Conservation (phyloP, 2,113 vertebrate genomes). For the Catagonus wagneri region DNA sequence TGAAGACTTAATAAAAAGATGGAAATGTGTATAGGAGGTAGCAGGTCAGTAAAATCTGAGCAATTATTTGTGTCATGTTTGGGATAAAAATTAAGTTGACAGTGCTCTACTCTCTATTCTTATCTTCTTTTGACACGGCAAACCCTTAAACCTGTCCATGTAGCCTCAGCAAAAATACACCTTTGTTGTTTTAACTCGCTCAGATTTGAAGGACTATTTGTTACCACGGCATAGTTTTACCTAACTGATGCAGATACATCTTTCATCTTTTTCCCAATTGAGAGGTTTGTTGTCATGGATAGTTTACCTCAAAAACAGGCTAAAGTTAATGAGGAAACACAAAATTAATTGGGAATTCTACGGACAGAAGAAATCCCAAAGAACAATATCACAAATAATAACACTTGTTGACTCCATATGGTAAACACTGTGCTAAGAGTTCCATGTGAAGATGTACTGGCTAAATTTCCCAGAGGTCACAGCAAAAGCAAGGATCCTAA, state of each 20-base stretch:
- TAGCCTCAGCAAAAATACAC: neutral
- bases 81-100: neutral
- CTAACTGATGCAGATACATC: neutral
- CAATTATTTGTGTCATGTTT: neutral
- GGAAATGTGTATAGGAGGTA: neutral
- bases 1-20: neutral
- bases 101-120: neutral
- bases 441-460: neutral
- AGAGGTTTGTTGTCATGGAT: neutral
- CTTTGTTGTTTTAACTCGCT: neutral
- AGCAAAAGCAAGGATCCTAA: neutral
- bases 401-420: neutral
- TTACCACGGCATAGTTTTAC: neutral
- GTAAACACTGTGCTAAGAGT: neutral
- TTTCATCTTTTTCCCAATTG: neutral
- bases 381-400: neutral
- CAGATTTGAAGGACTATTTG: neutral
- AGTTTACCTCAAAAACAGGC: neutral
- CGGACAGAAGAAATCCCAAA: neutral
- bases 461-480: neutral
- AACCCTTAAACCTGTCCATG: neutral
- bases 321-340: neutral
- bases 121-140: neutral
- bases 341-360: neutral
- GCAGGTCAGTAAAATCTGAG: neutral